Base-by-base conservation (phyloP, 2,113 vertebrate genomes). In the rat (Rattus norvegicus) region DNA sequence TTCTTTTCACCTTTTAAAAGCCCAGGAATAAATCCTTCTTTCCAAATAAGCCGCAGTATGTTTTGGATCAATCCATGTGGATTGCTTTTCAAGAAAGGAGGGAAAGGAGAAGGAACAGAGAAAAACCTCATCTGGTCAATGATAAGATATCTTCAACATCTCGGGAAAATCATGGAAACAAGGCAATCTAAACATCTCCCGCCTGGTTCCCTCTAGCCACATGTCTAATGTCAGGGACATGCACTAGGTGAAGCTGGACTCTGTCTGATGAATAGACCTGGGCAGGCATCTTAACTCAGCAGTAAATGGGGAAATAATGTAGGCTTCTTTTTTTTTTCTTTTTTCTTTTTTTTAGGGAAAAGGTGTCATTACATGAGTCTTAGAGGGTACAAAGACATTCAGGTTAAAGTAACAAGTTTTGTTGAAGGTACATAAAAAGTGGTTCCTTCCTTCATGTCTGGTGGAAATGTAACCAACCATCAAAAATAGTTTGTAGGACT, bases 171-270 rank as follows among this genome's bases (percentile, higher is more conserved):
- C 2, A 22, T 14, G 19, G 36, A 75, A 61, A 79, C 14, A 77
- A 83, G 47, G 6, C 12, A 10, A 76, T 26, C 0, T 12, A 12
- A 59, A 26, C 7, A 28, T 39, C 65, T 11, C 30, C 36, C 36
- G 17, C 56, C 1, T 2, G 12, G 3, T 6, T 80, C 24, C 73
- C 1, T 65, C 22, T 0, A n/a, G 19, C n/a, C 11, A 12, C 13
- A 7, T 28, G 2, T 22, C 88, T 16, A 16, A 11, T 63, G 7
- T 36, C 16, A 4, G 52, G 13, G n/a, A 24, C 39, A 81, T 14
- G 33, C 22, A 4, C 4, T 8, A 39, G 8, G 13, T 7, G 8
- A 22, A 56, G 6, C 19, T 33, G 36, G 30, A 52, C 11, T 52
- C 56, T 4, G 36, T 4, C 12, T 28, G 0, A 2, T 73, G 1